Percentiles rank a stretch among this genome's conserved stretches.
These are phyloP conservation scores for Holocentrus rufus DNA, from an alignment of 2,797 vertebrate genomes.

Conservation along the genomic window DNA sequence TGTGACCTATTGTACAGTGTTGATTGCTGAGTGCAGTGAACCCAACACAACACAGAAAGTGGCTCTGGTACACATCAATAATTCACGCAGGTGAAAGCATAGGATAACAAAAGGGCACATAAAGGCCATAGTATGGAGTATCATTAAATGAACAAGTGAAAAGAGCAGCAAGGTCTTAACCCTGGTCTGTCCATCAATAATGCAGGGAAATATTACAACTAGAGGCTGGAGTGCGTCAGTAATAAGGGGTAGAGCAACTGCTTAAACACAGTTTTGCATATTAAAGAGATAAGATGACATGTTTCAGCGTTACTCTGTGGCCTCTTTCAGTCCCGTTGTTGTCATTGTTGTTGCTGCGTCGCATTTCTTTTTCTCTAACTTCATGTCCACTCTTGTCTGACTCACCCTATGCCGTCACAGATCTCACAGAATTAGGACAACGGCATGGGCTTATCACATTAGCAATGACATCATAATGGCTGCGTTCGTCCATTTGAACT, in stretches of 20 bases:
- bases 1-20: neutral
- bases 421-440: constrained; percentile 38
- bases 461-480: constrained; percentile 58
- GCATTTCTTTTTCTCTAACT: neutral
- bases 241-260: neutral
- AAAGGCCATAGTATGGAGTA: constrained; percentile 7
- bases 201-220: constrained; percentile 20
- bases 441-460: constrained; percentile 54
- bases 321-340: too few relatives aligned
- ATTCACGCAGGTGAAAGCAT: constrained; percentile 36
- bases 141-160: constrained; percentile 2
- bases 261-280: constrained; percentile 8
- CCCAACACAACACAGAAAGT: neutral
- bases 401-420: constrained; percentile 44
- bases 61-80: constrained; percentile 31
- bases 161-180: constrained; percentile 15
- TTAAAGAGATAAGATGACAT: constrained; percentile 3
- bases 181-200: constrained; percentile 21
- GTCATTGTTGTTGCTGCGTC: neutral
- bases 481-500: constrained; percentile 56
- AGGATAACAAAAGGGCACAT: constrained; percentile 33
- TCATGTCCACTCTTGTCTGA: constrained; percentile 38
- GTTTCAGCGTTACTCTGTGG: neutral
- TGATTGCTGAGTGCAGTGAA: constrained; percentile 22
- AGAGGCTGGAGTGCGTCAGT: neutral